Percentiles rank a stretch among this genome's conserved stretches.
Evolutionary conservation across 2,113 vertebrate species (phyloP).

Genomic region (Microcebus griseorufus): DNA sequence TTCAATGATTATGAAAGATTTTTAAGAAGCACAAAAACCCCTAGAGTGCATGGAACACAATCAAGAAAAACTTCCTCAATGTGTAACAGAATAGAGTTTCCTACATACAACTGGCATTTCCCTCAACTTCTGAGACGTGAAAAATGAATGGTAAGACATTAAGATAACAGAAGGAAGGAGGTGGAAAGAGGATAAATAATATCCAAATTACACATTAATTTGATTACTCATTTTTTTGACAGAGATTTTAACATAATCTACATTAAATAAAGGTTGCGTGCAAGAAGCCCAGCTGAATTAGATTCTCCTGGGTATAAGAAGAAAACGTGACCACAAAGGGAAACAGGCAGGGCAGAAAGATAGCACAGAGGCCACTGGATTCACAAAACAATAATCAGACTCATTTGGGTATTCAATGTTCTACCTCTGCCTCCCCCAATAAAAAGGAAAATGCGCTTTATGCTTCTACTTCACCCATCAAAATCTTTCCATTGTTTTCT

Average conservation of each 20-base stretch:
- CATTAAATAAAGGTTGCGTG: background rate
- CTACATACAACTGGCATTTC: background rate
- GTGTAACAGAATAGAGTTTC: background rate
- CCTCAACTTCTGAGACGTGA: background rate
- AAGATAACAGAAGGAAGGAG: background rate
- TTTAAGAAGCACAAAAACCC: background rate
- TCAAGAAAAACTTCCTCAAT: background rate
- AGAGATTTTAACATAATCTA: constrained; percentile 20
- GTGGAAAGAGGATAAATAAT: background rate
- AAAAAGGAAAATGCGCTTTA: background rate
- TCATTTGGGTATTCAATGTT: background rate
- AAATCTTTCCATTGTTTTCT: background rate
- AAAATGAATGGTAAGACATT: constrained; percentile 33
- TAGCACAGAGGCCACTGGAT: background rate
- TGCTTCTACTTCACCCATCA: background rate
- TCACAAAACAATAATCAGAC: background rate
- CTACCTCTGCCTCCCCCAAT: background rate
- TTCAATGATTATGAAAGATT: constrained; percentile 7
- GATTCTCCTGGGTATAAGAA: background rate
- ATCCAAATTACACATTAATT: constrained; percentile 5
- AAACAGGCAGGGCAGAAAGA: background rate
- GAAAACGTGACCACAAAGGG: background rate
- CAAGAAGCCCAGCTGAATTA: background rate
- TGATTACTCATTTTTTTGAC: constrained; percentile 30
- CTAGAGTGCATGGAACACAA: background rate